Evolutionary conservation across 35 echinoderm and acorn worm genomes (phyloP).

Genomic region (Stichopus chloronotus): DNA sequence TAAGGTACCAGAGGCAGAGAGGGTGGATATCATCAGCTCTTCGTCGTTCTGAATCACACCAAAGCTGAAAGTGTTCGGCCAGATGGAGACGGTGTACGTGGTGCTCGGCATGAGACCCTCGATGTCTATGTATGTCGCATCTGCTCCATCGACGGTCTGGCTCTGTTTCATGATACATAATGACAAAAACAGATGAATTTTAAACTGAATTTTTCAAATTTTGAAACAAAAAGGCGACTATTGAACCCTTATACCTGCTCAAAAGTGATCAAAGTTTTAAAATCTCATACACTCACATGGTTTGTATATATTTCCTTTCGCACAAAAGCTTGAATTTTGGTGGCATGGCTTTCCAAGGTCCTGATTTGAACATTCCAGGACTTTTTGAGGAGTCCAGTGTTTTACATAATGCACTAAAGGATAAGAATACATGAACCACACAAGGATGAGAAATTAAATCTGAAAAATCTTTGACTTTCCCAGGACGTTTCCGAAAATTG

Average conservation of each 20-base stretch:
- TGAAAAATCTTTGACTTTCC: too few relatives aligned
- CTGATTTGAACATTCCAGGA: too few relatives aligned
- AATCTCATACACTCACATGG: neutral
- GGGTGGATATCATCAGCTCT: conserved; percentile 42
- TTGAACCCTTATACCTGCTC: neutral
- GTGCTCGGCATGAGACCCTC: conserved; percentile 28
- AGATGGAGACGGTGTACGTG: conserved; percentile 56
- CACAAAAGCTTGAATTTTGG: neutral
- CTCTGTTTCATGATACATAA: neutral
- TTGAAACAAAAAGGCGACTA: too few relatives aligned
- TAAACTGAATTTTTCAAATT: too few relatives aligned
- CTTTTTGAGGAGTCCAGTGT: too few relatives aligned
- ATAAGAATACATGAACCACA: too few relatives aligned
- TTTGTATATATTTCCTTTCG: neutral
- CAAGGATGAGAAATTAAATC: too few relatives aligned
- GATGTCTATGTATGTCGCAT: neutral
- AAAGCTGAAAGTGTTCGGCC: conserved; percentile 64
- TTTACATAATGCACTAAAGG: too few relatives aligned
- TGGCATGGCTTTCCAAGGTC: too few relatives aligned
- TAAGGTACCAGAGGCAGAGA: neutral
- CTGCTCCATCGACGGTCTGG: neutral
- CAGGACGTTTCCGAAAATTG: too few relatives aligned
- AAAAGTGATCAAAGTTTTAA: neutral
- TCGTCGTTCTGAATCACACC: conserved; percentile 26
- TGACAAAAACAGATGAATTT: too few relatives aligned